Evolutionary conservation across 2,113 vertebrate species (phyloP).

Genomic region (Dissostichus mawsoni): DNA sequence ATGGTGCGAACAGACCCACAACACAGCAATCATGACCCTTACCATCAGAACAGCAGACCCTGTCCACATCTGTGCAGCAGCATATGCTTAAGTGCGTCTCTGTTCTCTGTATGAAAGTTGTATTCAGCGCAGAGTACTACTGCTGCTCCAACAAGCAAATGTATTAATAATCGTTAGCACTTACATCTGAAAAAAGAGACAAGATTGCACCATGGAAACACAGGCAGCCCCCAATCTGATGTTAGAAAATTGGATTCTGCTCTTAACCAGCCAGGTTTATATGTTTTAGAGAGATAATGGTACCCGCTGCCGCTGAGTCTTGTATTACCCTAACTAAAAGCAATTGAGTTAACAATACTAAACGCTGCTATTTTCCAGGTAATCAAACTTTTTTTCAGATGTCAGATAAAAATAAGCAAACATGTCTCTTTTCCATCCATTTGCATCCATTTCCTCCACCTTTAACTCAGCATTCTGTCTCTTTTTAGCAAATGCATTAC

Average conservation of each 20-base stretch:
- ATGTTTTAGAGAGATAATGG: constrained; percentile 38
- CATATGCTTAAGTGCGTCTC: not conserved
- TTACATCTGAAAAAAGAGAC: constrained; percentile 11
- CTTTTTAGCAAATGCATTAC: no score
- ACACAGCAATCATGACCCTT: constrained; percentile 29
- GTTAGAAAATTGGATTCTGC: constrained; percentile 22
- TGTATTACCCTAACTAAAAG: constrained; percentile 35
- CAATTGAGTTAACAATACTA: constrained; percentile 11
- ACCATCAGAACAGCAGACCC: constrained; percentile 21
- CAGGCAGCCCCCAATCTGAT: not conserved
- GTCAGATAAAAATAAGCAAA: constrained; percentile 7
- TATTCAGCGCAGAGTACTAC: not conserved
- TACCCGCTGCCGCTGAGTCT: not conserved
- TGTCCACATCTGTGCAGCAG: constrained; percentile 15
- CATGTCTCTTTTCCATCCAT: not conserved
- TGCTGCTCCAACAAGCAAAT: constrained; percentile 9
- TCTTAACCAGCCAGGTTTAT: constrained; percentile 22
- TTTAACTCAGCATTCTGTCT: no score
- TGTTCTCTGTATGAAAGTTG: constrained; percentile 1
- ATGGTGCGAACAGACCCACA: not conserved
- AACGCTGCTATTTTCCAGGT: not conserved
- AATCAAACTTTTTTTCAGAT: constrained; percentile 1
- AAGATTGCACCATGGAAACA: constrained; percentile 2
- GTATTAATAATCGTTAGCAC: constrained; percentile 20
- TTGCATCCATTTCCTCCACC: no score